Percentiles rank a stretch among this genome's conserved stretches.
Evolutionary conservation across 2,113 vertebrate species (phyloP).

Genomic region (Castor canadensis): DNA sequence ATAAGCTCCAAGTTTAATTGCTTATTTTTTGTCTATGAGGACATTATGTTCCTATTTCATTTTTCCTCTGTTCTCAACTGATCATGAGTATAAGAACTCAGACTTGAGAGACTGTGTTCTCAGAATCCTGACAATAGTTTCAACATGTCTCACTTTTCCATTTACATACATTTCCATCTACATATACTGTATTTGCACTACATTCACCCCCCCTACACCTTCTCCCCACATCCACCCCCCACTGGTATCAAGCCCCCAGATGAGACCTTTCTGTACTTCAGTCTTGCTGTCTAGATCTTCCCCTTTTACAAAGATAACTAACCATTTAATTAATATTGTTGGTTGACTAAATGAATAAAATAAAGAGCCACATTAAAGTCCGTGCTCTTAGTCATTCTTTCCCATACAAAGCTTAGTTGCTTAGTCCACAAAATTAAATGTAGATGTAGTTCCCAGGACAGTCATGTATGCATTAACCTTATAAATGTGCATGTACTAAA

Average conservation of each 20-base stretch:
- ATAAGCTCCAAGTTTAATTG: background rate
- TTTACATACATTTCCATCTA: too few species aligned
- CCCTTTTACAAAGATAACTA: background rate
- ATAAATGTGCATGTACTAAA: background rate
- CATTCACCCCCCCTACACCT: too few species aligned
- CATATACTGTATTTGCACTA: too few species aligned
- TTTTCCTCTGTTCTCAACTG: background rate
- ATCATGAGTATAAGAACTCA: background rate
- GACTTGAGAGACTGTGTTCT: background rate
- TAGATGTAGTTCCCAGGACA: background rate
- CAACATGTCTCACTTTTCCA: too few species aligned
- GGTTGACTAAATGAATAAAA: conserved; percentile 32
- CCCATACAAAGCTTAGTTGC: background rate
- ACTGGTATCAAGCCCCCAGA: too few species aligned
- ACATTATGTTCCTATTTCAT: background rate
- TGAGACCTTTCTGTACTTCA: background rate
- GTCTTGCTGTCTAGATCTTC: background rate
- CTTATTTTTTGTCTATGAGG: background rate
- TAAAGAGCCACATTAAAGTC: background rate
- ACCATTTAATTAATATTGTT: background rate
- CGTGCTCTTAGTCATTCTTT: background rate
- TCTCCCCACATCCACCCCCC: too few species aligned
- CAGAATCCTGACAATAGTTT: background rate
- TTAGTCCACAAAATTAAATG: background rate
- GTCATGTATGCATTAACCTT: background rate